Evolutionary conservation across 2,113 vertebrate species (phyloP), one percentile per base, ranked within the genome.

Genomic region (Choloepus hoffmanni): DNA sequence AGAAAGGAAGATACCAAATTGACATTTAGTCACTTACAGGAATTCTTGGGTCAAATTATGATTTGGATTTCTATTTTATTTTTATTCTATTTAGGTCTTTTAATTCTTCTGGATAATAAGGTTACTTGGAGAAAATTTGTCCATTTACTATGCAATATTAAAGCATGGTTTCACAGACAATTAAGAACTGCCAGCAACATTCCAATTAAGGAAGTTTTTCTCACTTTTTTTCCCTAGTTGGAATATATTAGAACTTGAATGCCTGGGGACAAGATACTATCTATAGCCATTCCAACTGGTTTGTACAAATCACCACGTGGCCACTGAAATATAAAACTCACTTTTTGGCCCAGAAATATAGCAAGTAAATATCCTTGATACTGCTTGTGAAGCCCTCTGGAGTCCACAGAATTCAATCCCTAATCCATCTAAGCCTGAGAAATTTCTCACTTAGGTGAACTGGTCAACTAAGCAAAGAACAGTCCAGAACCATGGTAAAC

Each of bases 401-500:
- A 67, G 15, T 68, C 40, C 43, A 23, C 3, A 95, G 48, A 48
- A 89, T 90, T 73, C 88, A 95, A 81, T 96, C 91, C 78, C 18
- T 40, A 82, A 84, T 78, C 60, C 40, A 95, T 50, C 26, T 53
- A 96, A 97, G 96, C 91, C 55, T 68, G 33, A 94, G 72, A 96
- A 93, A 18, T 78, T 91, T 60, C 82, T 97, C 87, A 95, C 93
- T 91, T 77, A 90, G 86, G 8, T 3, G 16, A 95, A 78, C 85
- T 96, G 45, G 19, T 82, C 83, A 95, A 30, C 53, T 96, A 95
- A 97, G 43, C 1, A 79, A 85, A 85, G 19, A 81, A 63, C 76
- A 95, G 30, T 74, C 98, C 90, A 93, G 45, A 91, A 33, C 6
- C 90, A 90, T 90, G 36, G 96, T 93, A 94, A 98, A 83, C 21